These are phyloP conservation scores for Anthonomus grandis DNA, from an alignment of 1,140 invertebrate genomes.

Conservation along the genomic window DNA sequence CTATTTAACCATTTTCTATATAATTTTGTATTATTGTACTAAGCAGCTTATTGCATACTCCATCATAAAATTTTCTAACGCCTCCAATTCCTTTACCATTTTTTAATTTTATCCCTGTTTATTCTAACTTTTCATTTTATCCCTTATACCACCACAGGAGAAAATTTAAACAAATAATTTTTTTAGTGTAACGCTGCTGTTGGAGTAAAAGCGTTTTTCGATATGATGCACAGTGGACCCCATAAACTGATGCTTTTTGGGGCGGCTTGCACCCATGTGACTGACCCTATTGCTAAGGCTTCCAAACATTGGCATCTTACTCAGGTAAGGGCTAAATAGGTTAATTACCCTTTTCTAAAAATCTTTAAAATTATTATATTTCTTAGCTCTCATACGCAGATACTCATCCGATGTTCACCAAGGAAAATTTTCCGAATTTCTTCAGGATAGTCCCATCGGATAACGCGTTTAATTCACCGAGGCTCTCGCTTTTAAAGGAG, in stretches of 20 bases:
- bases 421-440: slow-evolving; percentile 91
- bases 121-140: too few species aligned
- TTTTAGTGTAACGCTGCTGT: slow-evolving; percentile 94
- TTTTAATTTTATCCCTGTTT: too few species aligned
- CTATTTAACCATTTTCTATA: too few species aligned
- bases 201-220: slow-evolving; percentile 97
- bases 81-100: too few species aligned
- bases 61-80: too few species aligned
- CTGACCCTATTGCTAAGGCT: slow-evolving; percentile 96
- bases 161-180: too few species aligned
- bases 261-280: slow-evolving; percentile 93
- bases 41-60: too few species aligned
- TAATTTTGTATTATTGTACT: too few species aligned
- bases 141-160: too few species aligned
- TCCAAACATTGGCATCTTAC: slow-evolving; percentile 95
- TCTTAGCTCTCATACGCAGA: slow-evolving; percentile 92
- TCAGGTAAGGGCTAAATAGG: slow-evolving; percentile 78
- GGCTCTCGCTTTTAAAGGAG: slow-evolving; percentile 79
- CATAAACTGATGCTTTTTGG: slow-evolving; percentile 95
- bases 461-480: slow-evolving; percentile 91
- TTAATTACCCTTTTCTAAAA: too few species aligned
- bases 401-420: slow-evolving; percentile 97
- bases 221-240: slow-evolving; percentile 93
- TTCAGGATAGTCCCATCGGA: slow-evolving; percentile 94
- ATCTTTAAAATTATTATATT: too few species aligned